A percentile compares a stretch with the other conserved stretches of the same genome.
phyloP scores from a whole-genome alignment of 23 tunicate genomes.

The Styela clava region DNA sequence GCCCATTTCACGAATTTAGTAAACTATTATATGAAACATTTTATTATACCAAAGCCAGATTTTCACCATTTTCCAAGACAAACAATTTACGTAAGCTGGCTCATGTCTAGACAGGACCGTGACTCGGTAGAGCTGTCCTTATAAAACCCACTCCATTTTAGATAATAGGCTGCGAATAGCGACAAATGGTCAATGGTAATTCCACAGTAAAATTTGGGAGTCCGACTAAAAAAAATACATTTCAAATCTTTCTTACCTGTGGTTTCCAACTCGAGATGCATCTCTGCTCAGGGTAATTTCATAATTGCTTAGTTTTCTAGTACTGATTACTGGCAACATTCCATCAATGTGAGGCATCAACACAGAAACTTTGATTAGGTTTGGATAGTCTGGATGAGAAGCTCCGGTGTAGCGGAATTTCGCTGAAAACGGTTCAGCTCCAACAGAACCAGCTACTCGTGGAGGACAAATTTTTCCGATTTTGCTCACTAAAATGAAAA shows the following conservation, averaged over 20 bases:
- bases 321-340: slow-evolving; percentile 93
- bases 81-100: too few species aligned
- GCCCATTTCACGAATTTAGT: too few species aligned
- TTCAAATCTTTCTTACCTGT: slow-evolving; percentile 83
- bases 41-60: too few species aligned
- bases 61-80: too few species aligned
- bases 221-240: too few species aligned
- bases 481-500: slow-evolving; percentile 46
- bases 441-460: slow-evolving; percentile 76
- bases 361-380: slow-evolving; percentile 72
- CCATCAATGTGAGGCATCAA: slow-evolving; percentile 96
- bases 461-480: slow-evolving; percentile 73
- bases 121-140: too few species aligned
- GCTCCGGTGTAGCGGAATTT: slow-evolving; percentile 88
- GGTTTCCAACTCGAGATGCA: slow-evolving; percentile 75
- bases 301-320: slow-evolving; percentile 82
- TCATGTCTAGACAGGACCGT: too few species aligned
- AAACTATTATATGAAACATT: too few species aligned
- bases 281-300: slow-evolving; percentile 87
- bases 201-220: too few species aligned
- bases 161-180: too few species aligned
- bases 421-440: slow-evolving; percentile 97
- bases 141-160: too few species aligned
- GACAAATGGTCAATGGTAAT: too few species aligned
- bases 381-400: slow-evolving; percentile 65